Base-by-base conservation (phyloP, 53 echinoderm and acorn worm genomes). In the Luidia sarsii region DNA sequence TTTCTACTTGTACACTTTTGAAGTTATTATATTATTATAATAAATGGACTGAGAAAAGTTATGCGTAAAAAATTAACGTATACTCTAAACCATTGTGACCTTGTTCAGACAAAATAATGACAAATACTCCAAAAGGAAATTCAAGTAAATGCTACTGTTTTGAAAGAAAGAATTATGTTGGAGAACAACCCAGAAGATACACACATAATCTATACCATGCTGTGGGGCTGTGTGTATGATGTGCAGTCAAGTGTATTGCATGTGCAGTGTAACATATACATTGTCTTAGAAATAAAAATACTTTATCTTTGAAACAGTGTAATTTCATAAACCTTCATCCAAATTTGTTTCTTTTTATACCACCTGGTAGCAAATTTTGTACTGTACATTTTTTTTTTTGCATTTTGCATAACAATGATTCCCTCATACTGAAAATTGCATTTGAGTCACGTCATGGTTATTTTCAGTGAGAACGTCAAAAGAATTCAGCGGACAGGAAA, bases 401-500 rank as follows among this genome's bases (percentile, higher is more conserved):
- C 38, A 36, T 13, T 65, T 38, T 35, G 16, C 22, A 13, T n/a
- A 38, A 65, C 36, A 35, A 34, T 16, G 21, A 32, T 33, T 65
- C 4, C 22, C 39, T 65, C 37, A 65, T 6, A 36, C 3, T 19
- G 65, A 35, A 65, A 65, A 36, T 38, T 3, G 65, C 65, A n/a
- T 36, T 3, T 0, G 19, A 38, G 39, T 65, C 2, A 38, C 37
- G 3, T 0, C 3, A 3, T 31, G 37, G 2, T 3, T 32, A 20
- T 0, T 37, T 65, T 65, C 10, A 3, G 21, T 4, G 37, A 32
- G 33, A 7, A 24, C 16, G 13, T 18, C 18, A 29, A 65, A 65
- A 65, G 37, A 65, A 37, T 65, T 23, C 65, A 65, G 41, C 39
- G 39, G 65, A 24, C 38, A 65, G 65, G 65, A 19, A 65, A 65